These are phyloP conservation scores for Chaunax sp. DNA, from an alignment of 2,797 vertebrate genomes.

Conservation along the genomic window DNA sequence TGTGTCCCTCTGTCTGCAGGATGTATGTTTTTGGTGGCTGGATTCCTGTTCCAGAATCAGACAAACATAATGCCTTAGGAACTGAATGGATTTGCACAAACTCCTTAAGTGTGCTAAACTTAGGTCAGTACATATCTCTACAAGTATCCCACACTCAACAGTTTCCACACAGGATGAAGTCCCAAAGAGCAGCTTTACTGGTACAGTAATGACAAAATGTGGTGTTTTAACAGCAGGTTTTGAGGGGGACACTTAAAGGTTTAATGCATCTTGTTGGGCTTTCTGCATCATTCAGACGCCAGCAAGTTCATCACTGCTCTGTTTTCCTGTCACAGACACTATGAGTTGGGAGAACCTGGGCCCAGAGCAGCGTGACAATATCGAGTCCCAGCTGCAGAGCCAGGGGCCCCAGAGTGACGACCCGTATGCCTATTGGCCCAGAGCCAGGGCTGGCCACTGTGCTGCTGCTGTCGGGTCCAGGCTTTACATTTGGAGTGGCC, in stretches of 20 bases:
- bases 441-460: conserved; percentile 94
- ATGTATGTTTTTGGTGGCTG: conserved; percentile 98
- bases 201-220: neutral
- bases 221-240: too few species aligned
- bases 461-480: conserved; percentile 89
- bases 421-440: conserved; percentile 83
- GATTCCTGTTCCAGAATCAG: conserved; percentile 88
- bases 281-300: neutral
- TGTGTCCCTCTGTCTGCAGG: conserved; percentile 76
- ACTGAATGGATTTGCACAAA: conserved; percentile 93
- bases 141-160: neutral
- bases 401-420: conserved; percentile 80
- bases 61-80: conserved; percentile 78
- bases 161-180: neutral
- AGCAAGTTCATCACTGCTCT: conserved; percentile 1
- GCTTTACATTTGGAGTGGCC: conserved; percentile 96
- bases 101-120: conserved; percentile 90
- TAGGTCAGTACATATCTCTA: conserved; percentile 84
- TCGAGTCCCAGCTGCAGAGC: conserved; percentile 53
- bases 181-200: neutral
- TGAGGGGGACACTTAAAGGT: neutral
- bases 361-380: conserved; percentile 77
- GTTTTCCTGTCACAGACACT: conserved; percentile 83
- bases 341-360: conserved; percentile 88
- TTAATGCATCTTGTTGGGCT: neutral